Conservation (phyloP, 2,888 invertebrate species). For the Cheilosia soror region DNA sequence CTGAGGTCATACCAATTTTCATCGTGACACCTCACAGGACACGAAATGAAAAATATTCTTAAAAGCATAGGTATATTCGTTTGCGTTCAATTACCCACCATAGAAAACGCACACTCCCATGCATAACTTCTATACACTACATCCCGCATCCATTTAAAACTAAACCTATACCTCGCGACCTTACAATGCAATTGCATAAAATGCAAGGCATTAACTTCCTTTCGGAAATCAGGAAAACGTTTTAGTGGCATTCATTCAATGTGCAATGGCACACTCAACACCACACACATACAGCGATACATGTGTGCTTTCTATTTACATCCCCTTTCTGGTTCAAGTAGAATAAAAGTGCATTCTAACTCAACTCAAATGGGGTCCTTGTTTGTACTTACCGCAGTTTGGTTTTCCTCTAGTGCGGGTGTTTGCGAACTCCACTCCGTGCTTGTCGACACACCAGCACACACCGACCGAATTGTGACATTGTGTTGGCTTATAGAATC, state of each 20-base stretch:
- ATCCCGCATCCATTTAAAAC: neutral
- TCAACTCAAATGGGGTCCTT: conserved; percentile 18
- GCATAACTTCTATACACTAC: neutral
- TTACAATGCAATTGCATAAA: conserved; percentile 10
- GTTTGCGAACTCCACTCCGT: conserved; percentile 94
- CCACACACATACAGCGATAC: neutral
- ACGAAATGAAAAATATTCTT: too few relatives aligned
- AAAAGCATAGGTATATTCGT: too few relatives aligned
- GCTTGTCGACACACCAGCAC: conserved; percentile 97
- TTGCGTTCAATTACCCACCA: too few relatives aligned
- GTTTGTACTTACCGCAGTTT: conserved; percentile 88
- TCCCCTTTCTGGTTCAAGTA: conserved; percentile 51
- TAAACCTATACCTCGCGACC: neutral
- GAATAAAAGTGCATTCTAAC: conserved; percentile 54
- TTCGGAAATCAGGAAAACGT: conserved; percentile 57
- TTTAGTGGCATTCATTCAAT: conserved; percentile 48
- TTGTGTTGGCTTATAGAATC: conserved; percentile 93
- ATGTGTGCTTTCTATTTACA: conserved; percentile 20
- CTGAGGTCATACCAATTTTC: too few relatives aligned
- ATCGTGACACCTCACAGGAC: too few relatives aligned
- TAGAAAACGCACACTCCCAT: too few relatives aligned
- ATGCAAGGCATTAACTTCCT: conserved; percentile 39
- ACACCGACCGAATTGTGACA: conserved; percentile 94
- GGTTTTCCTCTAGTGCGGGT: conserved; percentile 92
- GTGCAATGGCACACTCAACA: neutral